Base-by-base conservation (phyloP, 1,140 invertebrate genomes). In the Aphelinus atriplicis region DNA sequence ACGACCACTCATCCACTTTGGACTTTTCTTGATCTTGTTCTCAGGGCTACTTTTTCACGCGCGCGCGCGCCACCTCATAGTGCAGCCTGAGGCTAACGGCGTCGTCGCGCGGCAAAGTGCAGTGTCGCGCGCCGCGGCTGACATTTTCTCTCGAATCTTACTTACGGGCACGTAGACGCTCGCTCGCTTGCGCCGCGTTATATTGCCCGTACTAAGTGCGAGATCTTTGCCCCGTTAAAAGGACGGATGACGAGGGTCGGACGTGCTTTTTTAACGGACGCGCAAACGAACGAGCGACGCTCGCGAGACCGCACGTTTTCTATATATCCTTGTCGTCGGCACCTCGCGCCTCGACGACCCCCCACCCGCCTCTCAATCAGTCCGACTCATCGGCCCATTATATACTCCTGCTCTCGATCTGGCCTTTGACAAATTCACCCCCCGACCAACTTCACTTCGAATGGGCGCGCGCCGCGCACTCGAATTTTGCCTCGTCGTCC, bases 191-290 rank as follows among this genome's bases (percentile, higher is more conserved):
- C 26, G 26, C 9, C 26, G 58, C 46, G 46, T 60, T 65, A 65
- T 58, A 65, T 72, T 48, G 61, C 47, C 58, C 50, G 55, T 56
- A 62, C 64, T 55, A 62, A 73, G 57, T 61, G 71, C 56, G n/a
- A 73, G 71, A 73, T 73, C 63, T 67, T 51, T 2, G 57, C 51
- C 51, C 57, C 58, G 66, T 56, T 74, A 75, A 69, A 65, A 70
- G 47, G 67, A 70, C 60, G 67, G 60, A 64, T 75, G 73, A 75
- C 65, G 73, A 75, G 67, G 73, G 73, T 75, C 60, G 46, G 66
- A 75, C 73, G 66, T 75, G 58, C 51, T 75, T 58, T 75, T 75
- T 75, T 75, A 70, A 75, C 73, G 65, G 67, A 65, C 61, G 50
- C 57, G 68, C 72, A 69, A 62, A 68, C 65, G 64, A 53, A 53